Evolutionary conservation across 2,888 invertebrate species (phyloP).

Genomic region (Tinea pellionella): DNA sequence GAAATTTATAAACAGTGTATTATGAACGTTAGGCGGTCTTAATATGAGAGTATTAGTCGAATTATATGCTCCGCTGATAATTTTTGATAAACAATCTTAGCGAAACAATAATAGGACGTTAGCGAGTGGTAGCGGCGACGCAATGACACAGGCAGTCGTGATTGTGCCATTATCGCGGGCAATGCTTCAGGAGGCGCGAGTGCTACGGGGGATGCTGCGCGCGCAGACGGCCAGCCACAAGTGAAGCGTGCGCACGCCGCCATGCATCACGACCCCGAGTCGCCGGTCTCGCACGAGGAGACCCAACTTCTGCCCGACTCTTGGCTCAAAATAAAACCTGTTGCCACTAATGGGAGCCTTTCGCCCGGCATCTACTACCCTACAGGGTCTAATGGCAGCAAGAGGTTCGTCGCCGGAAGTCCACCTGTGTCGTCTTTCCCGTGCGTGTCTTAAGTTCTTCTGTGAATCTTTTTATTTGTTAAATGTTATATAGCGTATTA

Average conservation of each 20-base stretch:
- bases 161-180: constrained; percentile 63
- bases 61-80: constrained; percentile 42
- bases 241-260: constrained; percentile 34
- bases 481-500: constrained; percentile 24
- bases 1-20: no score
- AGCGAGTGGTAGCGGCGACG: constrained; percentile 46
- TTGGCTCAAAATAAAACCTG: constrained; percentile 60
- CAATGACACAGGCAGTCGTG: constrained; percentile 50
- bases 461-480: constrained; percentile 21
- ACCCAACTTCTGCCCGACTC: constrained; percentile 58
- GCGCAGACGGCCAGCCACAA: constrained; percentile 39
- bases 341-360: constrained; percentile 52
- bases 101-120: constrained; percentile 63
- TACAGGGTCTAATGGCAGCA: constrained; percentile 35
- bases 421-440: constrained; percentile 46
- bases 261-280: constrained; percentile 62
- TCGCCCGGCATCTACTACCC: constrained; percentile 65
- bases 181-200: constrained; percentile 51
- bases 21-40: no score
- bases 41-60: neutral
- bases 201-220: constrained; percentile 44
- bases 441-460: constrained; percentile 15
- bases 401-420: constrained; percentile 57
- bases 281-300: constrained; percentile 60
- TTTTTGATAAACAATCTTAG: constrained; percentile 56